phyloP scores from a whole-genome alignment of 2,888 invertebrate genomes.

The Drosophila suboccidentalis region DNA sequence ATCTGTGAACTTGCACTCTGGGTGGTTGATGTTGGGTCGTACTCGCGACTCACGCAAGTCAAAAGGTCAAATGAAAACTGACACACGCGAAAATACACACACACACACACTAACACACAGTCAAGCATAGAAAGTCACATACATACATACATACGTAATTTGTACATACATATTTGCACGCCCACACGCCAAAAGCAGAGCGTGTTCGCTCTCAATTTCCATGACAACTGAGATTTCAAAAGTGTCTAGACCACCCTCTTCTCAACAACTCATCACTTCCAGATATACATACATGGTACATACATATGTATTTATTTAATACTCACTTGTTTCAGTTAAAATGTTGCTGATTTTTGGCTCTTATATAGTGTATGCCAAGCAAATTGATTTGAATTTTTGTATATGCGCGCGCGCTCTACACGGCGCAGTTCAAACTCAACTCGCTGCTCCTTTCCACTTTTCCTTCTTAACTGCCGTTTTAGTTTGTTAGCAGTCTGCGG shows the following conservation, averaged over 20 bases:
- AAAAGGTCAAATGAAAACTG: slow-evolving; percentile 70
- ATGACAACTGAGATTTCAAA: slow-evolving; percentile 32
- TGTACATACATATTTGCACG: slow-evolving; percentile 24
- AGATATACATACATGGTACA: slow-evolving; percentile 3
- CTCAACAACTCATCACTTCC: slow-evolving; percentile 5
- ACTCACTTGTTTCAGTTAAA: slow-evolving; percentile 72
- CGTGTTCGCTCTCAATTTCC: slow-evolving; percentile 30
- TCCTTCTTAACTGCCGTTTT: slow-evolving; percentile 5
- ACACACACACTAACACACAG: slow-evolving; percentile 3
- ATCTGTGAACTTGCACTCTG: slow-evolving; percentile 57
- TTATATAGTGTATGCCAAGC: slow-evolving; percentile 31
- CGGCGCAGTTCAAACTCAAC: slow-evolving; percentile 53
- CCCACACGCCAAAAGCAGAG: slow-evolving; percentile 21
- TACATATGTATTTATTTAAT: slow-evolving; percentile 42
- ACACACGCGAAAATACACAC: slow-evolving; percentile 20
- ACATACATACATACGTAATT: slow-evolving; percentile 12
- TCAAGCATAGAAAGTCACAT: slow-evolving; percentile 10
- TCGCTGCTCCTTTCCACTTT: slow-evolving; percentile 5
- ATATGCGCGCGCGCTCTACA: slow-evolving; percentile 67
- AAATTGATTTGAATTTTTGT: slow-evolving; percentile 51
- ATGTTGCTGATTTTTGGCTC: slow-evolving; percentile 40
- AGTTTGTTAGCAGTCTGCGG: slow-evolving; percentile 4
- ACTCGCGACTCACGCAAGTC: slow-evolving; percentile 52
- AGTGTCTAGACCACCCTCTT: slow-evolving; percentile 20
- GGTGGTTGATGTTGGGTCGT: slow-evolving; percentile 41